Base-by-base conservation (phyloP, 2,888 invertebrate species). In the Fabriciana adippe region DNA sequence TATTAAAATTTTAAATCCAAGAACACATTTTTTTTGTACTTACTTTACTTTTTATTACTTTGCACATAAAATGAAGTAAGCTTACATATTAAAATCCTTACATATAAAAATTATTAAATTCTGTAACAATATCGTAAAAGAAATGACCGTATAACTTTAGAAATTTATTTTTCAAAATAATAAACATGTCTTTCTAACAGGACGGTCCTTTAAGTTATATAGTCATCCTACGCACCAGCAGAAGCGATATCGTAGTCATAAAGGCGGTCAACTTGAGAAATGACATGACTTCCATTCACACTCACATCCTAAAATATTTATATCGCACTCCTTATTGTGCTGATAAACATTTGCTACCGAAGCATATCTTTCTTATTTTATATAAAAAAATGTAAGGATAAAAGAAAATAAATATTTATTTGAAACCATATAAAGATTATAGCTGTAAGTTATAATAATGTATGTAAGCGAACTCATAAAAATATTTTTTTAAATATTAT, bases 301-400 rank as follows among this genome's bases (percentile, higher is more conserved):
- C 89, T 78, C 78, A 72, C 79, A 75, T 86, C 79, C 89, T 90
- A 91, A 91, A 88, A 90, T 85, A 87, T 89, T 89, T 81, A 80
- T 79, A 76, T 74, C 55, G 68, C 63, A 67, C 61, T 67, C 65
- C 66, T 72, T 68, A 72, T 70, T 72, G 65, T 72, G 51, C 56
- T 61, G 70, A 70, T 69, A 72, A 71, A 67, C 69, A 70, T 72
- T 70, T 70, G 71, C 71, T 72, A 67, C 71, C 53, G 70, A 65
- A 48, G 67, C 59, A 53, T 61, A 41, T 61, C 8, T 53, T 61
- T 51, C 35, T 51, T 41, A 53, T 61, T 61, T 51, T 61, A 53
- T 35, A 41, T 15, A 53, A 53, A 61, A 50, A 50, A 26, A 41
- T 11, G 11, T 8, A 8, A 11, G 11, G 35, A 41, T 41, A 41